These are phyloP conservation scores for Pedionomus torquatus DNA, from an alignment of 2,113 vertebrate genomes.

Conservation along the genomic window DNA sequence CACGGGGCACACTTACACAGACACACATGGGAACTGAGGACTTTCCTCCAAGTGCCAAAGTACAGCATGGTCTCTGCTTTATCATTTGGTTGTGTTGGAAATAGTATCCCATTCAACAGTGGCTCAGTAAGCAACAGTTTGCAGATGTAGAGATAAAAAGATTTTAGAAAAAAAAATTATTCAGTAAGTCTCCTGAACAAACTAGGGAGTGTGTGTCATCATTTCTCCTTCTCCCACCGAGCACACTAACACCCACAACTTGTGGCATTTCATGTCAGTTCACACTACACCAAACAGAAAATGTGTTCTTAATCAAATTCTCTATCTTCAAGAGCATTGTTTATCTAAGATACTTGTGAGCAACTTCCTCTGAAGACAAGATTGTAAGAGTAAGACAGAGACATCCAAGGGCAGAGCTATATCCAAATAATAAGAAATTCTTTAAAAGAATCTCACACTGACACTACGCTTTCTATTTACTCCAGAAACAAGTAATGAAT, in stretches of 20 bases:
- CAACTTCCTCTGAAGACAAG: background rate
- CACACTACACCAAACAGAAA: background rate
- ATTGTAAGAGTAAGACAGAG: background rate
- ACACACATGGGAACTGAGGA: background rate
- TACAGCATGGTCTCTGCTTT: background rate
- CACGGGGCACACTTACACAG: rapidly evolving
- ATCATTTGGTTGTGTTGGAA: background rate
- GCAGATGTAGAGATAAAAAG: background rate
- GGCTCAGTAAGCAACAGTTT: background rate
- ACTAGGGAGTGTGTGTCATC: background rate
- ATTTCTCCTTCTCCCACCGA: background rate
- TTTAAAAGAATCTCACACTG: background rate
- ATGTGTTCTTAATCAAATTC: background rate
- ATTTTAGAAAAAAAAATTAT: no score
- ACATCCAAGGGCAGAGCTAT: background rate
- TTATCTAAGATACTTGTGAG: background rate
- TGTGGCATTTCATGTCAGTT: background rate
- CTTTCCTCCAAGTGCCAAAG: background rate
- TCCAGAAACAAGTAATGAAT: background rate
- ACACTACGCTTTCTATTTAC: background rate
- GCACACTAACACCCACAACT: background rate
- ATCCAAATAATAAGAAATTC: background rate
- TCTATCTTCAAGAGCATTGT: background rate
- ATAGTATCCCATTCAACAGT: background rate
- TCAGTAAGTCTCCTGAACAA: background rate